Percentiles rank a stretch among this genome's conserved stretches.
These are phyloP conservation scores for Phaetusa simplex DNA, from an alignment of 2,113 vertebrate genomes.

Conservation along the genomic window DNA sequence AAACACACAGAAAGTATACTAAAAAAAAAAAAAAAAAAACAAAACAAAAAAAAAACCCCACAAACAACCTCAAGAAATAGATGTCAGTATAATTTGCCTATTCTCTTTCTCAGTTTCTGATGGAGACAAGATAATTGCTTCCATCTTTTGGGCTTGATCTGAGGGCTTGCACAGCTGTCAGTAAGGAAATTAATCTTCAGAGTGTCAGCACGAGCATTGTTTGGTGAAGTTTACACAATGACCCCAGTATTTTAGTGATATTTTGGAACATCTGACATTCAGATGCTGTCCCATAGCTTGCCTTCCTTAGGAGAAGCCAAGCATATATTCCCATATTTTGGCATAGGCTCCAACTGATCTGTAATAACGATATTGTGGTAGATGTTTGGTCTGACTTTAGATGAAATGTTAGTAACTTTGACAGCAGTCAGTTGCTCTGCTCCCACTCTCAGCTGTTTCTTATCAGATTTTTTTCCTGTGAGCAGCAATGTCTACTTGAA, in stretches of 20 bases:
- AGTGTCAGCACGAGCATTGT: background rate
- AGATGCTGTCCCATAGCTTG: background rate
- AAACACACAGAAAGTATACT: background rate
- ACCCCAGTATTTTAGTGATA: background rate
- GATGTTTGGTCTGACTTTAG: background rate
- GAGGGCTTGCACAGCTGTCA: background rate
- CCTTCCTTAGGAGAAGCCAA: background rate
- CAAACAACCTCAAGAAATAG: background rate
- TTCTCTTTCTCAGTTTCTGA: background rate
- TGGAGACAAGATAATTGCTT: background rate
- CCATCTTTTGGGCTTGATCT: background rate
- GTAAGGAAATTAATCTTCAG: background rate
- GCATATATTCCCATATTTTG: background rate
- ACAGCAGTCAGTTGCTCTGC: background rate
- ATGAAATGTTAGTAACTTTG: background rate
- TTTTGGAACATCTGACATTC: background rate
- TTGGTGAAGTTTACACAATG: background rate
- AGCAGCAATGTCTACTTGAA: background rate
- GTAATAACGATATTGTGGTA: background rate
- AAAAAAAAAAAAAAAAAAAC: background rate
- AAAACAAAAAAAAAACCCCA: too few relatives aligned
- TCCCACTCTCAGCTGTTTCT: background rate
- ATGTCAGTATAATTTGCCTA: background rate
- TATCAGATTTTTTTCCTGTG: background rate
- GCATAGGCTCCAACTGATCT: background rate